Percentiles rank a stretch among this genome's conserved stretches.
Evolutionary conservation across 2,888 invertebrate species (phyloP).

Genomic region (Mongoloraphidia duomilia): DNA sequence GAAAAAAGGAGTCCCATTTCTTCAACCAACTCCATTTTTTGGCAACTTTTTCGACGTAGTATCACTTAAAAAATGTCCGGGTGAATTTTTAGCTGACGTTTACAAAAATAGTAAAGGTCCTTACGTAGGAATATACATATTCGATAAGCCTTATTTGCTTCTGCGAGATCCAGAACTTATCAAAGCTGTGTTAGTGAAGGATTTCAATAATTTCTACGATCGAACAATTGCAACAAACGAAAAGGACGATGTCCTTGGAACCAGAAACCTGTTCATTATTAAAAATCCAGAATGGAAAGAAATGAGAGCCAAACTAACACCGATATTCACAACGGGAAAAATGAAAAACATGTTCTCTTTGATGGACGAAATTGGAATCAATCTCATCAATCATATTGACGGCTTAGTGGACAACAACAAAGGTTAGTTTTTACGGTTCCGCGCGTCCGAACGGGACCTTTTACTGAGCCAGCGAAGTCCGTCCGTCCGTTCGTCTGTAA

Average conservation of each 20-base stretch:
- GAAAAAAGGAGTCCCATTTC: constrained; percentile 23
- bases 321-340: constrained; percentile 34
- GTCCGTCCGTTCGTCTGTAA: no score
- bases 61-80: constrained; percentile 20
- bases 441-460: no score
- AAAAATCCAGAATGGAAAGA: constrained; percentile 32
- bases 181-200: constrained; percentile 31
- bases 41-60: constrained; percentile 29
- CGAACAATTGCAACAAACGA: constrained; percentile 28
- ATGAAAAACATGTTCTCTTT: constrained; percentile 31
- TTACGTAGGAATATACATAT: constrained; percentile 33
- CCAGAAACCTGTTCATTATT: constrained; percentile 28
- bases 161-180: constrained; percentile 32
- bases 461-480: no score
- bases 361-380: constrained; percentile 22
- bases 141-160: constrained; percentile 32
- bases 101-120: constrained; percentile 23
- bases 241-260: constrained; percentile 28
- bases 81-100: constrained; percentile 24
- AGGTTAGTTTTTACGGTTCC: not conserved
- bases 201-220: constrained; percentile 33
- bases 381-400: not conserved
- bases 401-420: not conserved
- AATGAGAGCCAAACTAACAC: constrained; percentile 31
- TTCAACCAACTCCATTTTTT: constrained; percentile 27